phyloP scores from a whole-genome alignment of 2,888 invertebrate genomes.

The Agriopis aurantiaria region DNA sequence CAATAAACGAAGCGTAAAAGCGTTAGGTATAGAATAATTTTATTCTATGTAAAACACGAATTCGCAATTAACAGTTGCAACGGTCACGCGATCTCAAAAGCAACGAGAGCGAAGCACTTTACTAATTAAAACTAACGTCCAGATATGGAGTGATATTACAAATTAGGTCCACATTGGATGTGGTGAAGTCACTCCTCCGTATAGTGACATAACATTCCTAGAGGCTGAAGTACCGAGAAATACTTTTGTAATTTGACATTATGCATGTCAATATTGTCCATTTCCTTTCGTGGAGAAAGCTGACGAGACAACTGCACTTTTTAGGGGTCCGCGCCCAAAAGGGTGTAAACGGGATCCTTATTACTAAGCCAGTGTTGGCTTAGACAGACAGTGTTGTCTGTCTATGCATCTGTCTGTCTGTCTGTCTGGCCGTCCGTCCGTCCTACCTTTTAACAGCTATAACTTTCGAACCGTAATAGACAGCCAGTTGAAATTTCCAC shows the following conservation, averaged over 20 bases:
- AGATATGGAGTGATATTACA: constrained; percentile 48
- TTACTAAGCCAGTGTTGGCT: too few relatives aligned
- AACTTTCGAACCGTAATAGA: too few relatives aligned
- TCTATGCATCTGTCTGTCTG: too few relatives aligned
- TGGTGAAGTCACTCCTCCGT: constrained; percentile 20
- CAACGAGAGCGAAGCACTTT: constrained; percentile 68
- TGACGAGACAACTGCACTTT: constrained; percentile 14
- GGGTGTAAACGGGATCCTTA: constrained; percentile 16
- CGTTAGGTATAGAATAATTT: constrained; percentile 37
- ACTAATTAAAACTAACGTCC: constrained; percentile 70
- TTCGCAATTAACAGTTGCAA: constrained; percentile 61
- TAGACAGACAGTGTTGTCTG: too few relatives aligned
- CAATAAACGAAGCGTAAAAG: constrained; percentile 50
- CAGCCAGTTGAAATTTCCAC: too few relatives aligned
- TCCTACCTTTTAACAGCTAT: too few relatives aligned
- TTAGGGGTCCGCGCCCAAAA: neutral
- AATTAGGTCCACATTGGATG: constrained; percentile 48
- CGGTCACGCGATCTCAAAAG: constrained; percentile 65
- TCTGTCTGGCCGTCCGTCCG: too few relatives aligned
- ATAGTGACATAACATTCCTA: constrained; percentile 14
- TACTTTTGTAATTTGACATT: constrained; percentile 15
- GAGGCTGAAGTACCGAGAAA: constrained; percentile 1
- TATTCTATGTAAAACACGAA: constrained; percentile 59
- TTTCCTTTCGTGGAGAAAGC: constrained; percentile 31
- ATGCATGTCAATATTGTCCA: constrained; percentile 22